Evolutionary conservation across 2,888 invertebrate species (phyloP).

Genomic region (Gastracanthus pulcherrimus): DNA sequence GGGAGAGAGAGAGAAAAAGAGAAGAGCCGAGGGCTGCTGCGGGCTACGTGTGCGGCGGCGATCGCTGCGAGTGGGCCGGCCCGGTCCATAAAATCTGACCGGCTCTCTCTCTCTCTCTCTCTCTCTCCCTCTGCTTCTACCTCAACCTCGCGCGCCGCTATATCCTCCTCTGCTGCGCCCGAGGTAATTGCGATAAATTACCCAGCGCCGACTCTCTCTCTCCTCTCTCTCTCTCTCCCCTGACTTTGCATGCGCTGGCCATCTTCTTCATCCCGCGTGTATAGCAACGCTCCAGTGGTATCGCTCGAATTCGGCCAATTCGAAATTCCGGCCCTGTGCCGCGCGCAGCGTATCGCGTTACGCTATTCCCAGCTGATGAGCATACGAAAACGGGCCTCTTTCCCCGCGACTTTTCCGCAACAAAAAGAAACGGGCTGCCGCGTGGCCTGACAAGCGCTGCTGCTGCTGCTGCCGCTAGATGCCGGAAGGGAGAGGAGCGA

Average conservation of each 20-base stretch:
- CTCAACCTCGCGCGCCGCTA: no score
- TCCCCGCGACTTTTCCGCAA: no score
- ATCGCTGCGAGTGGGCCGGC: constrained; percentile 6
- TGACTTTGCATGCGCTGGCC: neutral
- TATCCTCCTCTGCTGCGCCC: no score
- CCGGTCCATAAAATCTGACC: constrained; percentile 9
- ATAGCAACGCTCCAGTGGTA: neutral
- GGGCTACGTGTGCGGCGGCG: constrained; percentile 11
- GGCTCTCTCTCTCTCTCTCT: constrained; percentile 3
- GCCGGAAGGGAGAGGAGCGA: neutral
- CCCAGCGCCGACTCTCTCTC: neutral
- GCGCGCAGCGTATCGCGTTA: no score
- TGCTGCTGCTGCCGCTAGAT: neutral
- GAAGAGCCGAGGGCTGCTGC: constrained; percentile 1
- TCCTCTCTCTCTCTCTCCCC: neutral
- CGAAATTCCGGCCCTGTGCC: no score
- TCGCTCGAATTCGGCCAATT: constrained; percentile 2
- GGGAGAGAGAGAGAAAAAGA: neutral
- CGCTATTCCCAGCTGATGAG: no score
- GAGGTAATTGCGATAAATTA: constrained; percentile 11
- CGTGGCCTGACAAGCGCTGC: neutral
- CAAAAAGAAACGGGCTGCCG: no score
- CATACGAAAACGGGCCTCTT: no score
- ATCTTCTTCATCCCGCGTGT: no score
- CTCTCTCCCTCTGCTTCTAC: no score